Base-by-base conservation (phyloP, 2,113 vertebrate species). In the Hucho hucho region DNA sequence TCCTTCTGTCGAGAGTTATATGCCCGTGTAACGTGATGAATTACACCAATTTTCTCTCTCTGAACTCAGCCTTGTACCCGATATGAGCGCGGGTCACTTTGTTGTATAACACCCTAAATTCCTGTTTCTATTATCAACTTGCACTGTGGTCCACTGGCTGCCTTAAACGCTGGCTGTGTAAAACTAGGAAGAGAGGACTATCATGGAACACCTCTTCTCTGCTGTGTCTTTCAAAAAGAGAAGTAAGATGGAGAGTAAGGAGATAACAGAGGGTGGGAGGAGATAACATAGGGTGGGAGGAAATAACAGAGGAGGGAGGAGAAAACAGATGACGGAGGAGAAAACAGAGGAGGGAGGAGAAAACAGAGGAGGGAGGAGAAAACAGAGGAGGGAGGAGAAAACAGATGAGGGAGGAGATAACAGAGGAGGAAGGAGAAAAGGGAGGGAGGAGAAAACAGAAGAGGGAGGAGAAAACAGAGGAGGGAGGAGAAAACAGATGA, bases 31-130 rank as follows among this genome's bases (percentile, higher is more conserved):
- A 89, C 88, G 83, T 85, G 88, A 92, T 84, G 77, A 90, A 90
- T 90, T 90, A 85, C 77, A 88, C 77, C 86, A 89, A 76, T 91
- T 92, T 89, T 88, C 77, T 78, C 79, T 78, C 80, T 87, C 73
- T 76, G 84, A 88, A 78, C 79, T 82, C 87, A 83, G 82, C 86
- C 78, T 86, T 56, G 16, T 53, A 53, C 58, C 49, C 68, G 18
- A 61, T 20, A 18, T 26, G 29, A 71, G 75, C 71, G 86, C 78
- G 47, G 74, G 77, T 86, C 84, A 74, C 83, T 88, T 88, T 84
- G 84, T 73, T 87, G 83, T 24, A 24, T 80, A 81, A 81, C 81
- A 71, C 77, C 0, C 73, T 83, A 61, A 77, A 66, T 61, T 80
- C 84, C 74, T 64, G 85, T 75, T 73, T 67, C 81, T 76, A 74